Base-by-base conservation (phyloP, 2,797 vertebrate species). In the Neoniphon sammara region DNA sequence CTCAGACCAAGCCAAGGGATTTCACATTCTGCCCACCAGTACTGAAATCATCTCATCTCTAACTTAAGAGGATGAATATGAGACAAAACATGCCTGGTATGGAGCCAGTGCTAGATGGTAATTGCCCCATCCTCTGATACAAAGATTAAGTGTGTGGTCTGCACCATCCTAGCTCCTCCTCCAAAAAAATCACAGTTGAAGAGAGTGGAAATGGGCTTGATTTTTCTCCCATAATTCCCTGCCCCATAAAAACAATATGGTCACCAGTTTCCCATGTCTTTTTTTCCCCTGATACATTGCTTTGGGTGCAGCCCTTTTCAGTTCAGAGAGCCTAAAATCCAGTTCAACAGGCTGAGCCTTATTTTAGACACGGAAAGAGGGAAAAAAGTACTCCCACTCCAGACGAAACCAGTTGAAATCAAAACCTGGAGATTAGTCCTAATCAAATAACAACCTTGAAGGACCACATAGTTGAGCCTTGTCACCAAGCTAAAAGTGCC, bases 391-490 rank as follows among this genome's bases (percentile, higher is more conserved):
- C 88, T 88, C 91, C 78, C 86, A 81, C 78, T 57, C 4, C 15
- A 79, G 49, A 84, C 78, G 89, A 92, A 89, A 82, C 71, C 77
- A 70, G 84, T 81, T 91, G 88, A 90, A 91, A 91, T 81, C 73
- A 86, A 91, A 89, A 85, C 84, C 86, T 36, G 14, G 71, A 87
- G 80, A 91, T 89, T 90, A 91, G 87, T 82, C 72, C 87, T 77
- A 85, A 91, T 91, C 73, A 88, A 91, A 90, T 87, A 90, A 67
- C 75, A 84, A 77, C 63, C 88, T 84, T 70, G 82, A 75, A 85
- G 84, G 88, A 88, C 89, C 86, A 89, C 88, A 92, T 87, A 87
- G 82, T 81, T 56, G 52, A 53, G 77, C 82, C 91, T 92, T 91
- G 88, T 89, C 86, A 75, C 57, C 15, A 12, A 66, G 57, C 62